Percentiles rank a stretch among this genome's conserved stretches.
These are phyloP conservation scores for Acipenser ruthenus DNA, from an alignment of 2,797 vertebrate genomes.

Conservation along the genomic window DNA sequence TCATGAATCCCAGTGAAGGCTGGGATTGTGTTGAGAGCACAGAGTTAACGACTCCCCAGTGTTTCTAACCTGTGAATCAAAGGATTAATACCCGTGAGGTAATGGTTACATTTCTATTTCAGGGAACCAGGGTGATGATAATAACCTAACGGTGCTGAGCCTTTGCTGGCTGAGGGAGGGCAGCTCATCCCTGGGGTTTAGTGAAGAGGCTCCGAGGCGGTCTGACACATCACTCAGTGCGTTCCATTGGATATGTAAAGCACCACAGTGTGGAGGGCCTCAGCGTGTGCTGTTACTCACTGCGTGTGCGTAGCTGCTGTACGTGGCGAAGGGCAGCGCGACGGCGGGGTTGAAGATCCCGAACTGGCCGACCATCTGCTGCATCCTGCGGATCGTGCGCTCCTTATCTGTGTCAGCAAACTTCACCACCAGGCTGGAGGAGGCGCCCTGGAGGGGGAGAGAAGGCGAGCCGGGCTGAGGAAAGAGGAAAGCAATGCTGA, in stretches of 20 bases:
- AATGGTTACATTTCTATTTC: too few species aligned
- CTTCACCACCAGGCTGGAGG: constrained; percentile 98
- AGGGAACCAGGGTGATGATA: too few species aligned
- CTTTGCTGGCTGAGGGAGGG: too few species aligned
- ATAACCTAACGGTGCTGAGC: too few species aligned
- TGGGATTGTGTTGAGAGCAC: constrained; percentile 53
- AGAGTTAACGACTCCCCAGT: constrained; percentile 21
- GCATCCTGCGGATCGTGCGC: constrained; percentile 93
- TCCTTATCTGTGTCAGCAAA: constrained; percentile 99
- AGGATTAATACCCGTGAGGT: too few species aligned
- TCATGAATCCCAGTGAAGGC: constrained; percentile 70
- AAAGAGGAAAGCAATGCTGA: constrained; percentile 16
- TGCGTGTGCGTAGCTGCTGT: constrained; percentile 95
- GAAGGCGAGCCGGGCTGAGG: constrained; percentile 32
- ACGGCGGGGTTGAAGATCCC: constrained; percentile 94
- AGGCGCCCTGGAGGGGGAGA: constrained; percentile 75
- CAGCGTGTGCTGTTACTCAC: constrained; percentile 58
- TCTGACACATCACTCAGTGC: too few species aligned
- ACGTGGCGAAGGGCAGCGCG: constrained; percentile 91
- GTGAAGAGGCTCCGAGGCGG: too few species aligned
- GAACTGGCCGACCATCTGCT: constrained; percentile 98
- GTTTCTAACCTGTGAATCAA: too few species aligned
- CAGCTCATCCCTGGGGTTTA: too few species aligned
- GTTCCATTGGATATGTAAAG: too few species aligned
- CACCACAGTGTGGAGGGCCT: too few species aligned